Evolutionary conservation across 2,888 invertebrate species (phyloP).

Genomic region (Dryomyza anilis): DNA sequence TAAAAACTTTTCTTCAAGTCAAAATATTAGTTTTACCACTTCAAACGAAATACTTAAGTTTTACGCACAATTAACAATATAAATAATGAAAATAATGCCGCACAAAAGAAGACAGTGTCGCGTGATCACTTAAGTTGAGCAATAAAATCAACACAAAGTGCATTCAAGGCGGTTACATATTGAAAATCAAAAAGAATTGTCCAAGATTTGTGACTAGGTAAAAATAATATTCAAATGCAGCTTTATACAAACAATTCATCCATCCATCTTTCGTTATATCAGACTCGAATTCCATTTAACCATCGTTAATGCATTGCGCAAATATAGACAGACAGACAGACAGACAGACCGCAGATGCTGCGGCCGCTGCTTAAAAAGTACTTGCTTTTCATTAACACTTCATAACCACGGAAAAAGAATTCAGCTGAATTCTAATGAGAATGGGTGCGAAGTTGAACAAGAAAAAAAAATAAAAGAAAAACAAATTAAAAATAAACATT

Average conservation of each 20-base stretch:
- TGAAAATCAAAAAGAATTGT: too few relatives aligned
- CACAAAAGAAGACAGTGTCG: background rate
- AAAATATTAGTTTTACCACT: too few relatives aligned
- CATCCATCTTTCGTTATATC: too few relatives aligned
- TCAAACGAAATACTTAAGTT: background rate
- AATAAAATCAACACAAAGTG: too few relatives aligned
- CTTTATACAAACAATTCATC: too few relatives aligned
- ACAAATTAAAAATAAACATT: background rate
- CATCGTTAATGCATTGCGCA: background rate
- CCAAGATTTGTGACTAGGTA: too few relatives aligned
- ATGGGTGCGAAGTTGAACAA: background rate
- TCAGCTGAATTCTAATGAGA: background rate
- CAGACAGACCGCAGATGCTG: background rate
- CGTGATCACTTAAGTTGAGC: conserved; percentile 2
- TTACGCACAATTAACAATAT: background rate
- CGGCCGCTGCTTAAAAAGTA: background rate
- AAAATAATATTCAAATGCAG: too few relatives aligned
- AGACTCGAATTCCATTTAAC: too few relatives aligned
- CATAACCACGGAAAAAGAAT: background rate
- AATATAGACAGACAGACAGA: background rate
- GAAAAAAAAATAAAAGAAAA: background rate
- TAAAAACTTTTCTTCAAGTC: too few relatives aligned
- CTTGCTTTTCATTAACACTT: conserved; percentile 10
- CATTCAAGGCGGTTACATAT: too few relatives aligned
- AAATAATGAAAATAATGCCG: background rate